Evolutionary conservation across 2,113 vertebrate species (phyloP).

Genomic region (Larimichthys polyactis): DNA sequence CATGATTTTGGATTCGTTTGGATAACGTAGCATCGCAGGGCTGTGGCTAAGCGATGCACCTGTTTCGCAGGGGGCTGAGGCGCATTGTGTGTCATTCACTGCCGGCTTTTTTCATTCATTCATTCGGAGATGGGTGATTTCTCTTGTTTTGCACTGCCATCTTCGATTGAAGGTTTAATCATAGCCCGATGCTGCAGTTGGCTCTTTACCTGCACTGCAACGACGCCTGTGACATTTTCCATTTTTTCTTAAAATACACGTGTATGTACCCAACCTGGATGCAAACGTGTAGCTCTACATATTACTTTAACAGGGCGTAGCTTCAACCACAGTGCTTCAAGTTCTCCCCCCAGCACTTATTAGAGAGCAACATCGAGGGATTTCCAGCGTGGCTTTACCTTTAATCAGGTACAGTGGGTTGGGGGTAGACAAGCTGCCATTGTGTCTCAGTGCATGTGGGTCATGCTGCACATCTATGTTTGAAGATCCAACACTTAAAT

Average conservation of each 20-base stretch:
- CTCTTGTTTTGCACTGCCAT: not conserved
- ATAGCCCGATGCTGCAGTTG: not conserved
- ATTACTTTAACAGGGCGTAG: not conserved
- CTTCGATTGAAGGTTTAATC: not conserved
- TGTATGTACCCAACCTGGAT: conserved; percentile 8
- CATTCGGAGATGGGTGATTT: not conserved
- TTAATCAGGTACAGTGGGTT: conserved; percentile 1
- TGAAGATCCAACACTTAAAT: not conserved
- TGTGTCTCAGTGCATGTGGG: conserved; percentile 31
- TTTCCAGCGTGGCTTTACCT: conserved; percentile 16
- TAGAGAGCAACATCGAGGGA: not conserved
- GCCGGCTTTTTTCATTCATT: conserved; percentile 54
- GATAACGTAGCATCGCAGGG: conserved; percentile 6
- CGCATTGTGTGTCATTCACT: conserved; percentile 47
- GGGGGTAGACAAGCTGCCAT: conserved; percentile 21
- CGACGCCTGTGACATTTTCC: conserved; percentile 36
- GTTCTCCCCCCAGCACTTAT: not conserved
- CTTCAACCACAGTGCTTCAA: not conserved
- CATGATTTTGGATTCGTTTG: not conserved
- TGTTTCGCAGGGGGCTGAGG: conserved; percentile 32
- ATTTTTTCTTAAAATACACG: conserved; percentile 26
- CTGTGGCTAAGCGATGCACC: conserved; percentile 39
- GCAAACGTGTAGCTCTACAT: not conserved
- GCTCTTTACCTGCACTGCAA: not conserved
- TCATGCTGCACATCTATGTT: conserved; percentile 19